Evolutionary conservation across 2,113 vertebrate species (phyloP), one percentile per base, ranked within the genome.

Genomic region (Aptenodytes patagonicus): DNA sequence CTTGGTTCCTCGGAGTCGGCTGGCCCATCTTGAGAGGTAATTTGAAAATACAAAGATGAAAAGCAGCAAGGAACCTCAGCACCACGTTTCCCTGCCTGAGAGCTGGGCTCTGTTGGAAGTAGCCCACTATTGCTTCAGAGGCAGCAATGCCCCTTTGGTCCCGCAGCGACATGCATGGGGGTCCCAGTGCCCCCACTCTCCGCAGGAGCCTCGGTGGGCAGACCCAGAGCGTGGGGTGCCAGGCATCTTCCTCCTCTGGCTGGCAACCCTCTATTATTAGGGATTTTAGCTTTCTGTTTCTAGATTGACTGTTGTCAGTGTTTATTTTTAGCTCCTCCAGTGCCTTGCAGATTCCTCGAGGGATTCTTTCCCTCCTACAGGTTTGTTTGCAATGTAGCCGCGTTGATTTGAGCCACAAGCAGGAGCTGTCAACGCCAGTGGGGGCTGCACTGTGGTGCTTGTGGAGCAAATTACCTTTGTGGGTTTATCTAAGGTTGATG

Each of bases 321-420:
- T 72, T 91, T 97, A 92, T 95, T 92, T 96, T 95, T 95, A 92
- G 95, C 87, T 95, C 51, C 73, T 71, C 54, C 81, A 32, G 25
- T 66, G 60, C 88, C 69, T 70, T 55, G 46, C 86, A 84, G 90
- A 83, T 95, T 92, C 91, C 61, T 96, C 55, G 17, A 73, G 91
- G 95, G 89, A 95, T 91, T 95, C 62, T 96, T 91, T 64, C 94
- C 91, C 91, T 95, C 93, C 91, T 75, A 76, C 92, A 85, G 80
- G 73, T 93, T 93, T 84, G 84, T 94, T 95, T 91, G 65, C 44
- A 73, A 79, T 51, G 66, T 11, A 57, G 47, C 76, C 0, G 1
- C 1, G 2, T 51, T 29, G 51, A 40, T 71, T 70, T 36, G 44
- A 95, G 86, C 72, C 72, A 38, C 1, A 2, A n/a, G 80, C 69